A percentile compares a stretch with the other conserved stretches of the same genome.
Conservation (phyloP, 2,797 vertebrate genomes). For the Tachyglossus aculeatus region DNA sequence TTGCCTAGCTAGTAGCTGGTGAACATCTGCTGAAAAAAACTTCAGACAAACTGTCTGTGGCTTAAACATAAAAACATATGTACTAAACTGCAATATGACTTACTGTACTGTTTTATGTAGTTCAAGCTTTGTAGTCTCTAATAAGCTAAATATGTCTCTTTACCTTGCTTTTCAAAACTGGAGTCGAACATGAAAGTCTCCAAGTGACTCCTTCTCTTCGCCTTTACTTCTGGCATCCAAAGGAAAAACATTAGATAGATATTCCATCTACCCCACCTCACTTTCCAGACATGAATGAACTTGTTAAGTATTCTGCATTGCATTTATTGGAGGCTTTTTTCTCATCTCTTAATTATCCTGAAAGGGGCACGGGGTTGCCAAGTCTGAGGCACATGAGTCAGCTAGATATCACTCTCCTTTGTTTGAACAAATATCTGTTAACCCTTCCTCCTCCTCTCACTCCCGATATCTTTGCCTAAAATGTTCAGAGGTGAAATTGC, state of each 20-base stretch:
- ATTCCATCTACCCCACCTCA: slow-evolving; percentile 48
- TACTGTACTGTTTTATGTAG: slow-evolving; percentile 24
- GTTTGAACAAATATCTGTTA: background rate
- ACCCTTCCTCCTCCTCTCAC: background rate
- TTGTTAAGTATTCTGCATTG: slow-evolving; percentile 7
- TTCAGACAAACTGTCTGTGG: background rate
- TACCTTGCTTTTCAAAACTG: slow-evolving; percentile 11
- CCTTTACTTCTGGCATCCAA: slow-evolving; percentile 14
- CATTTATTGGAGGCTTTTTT: slow-evolving; percentile 13
- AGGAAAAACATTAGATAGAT: slow-evolving; percentile 43
- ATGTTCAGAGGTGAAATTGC: background rate
- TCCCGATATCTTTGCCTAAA: background rate
- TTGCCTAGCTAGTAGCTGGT: background rate
- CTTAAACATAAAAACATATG: slow-evolving; percentile 1
- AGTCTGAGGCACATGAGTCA: background rate
- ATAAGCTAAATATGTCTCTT: slow-evolving; percentile 21
- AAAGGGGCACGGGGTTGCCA: background rate
- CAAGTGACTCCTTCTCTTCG: slow-evolving; percentile 3
- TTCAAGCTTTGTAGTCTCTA: slow-evolving; percentile 4
- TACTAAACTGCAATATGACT: slow-evolving; percentile 22
- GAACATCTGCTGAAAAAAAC: slow-evolving; percentile 25
- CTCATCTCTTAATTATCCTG: slow-evolving; percentile 26
- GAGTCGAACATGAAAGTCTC: background rate
- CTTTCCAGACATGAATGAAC: slow-evolving; percentile 41
- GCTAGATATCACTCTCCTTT: background rate